Conservation (phyloP, 2,888 invertebrate genomes). For the Listrodromus nycthemerus region DNA sequence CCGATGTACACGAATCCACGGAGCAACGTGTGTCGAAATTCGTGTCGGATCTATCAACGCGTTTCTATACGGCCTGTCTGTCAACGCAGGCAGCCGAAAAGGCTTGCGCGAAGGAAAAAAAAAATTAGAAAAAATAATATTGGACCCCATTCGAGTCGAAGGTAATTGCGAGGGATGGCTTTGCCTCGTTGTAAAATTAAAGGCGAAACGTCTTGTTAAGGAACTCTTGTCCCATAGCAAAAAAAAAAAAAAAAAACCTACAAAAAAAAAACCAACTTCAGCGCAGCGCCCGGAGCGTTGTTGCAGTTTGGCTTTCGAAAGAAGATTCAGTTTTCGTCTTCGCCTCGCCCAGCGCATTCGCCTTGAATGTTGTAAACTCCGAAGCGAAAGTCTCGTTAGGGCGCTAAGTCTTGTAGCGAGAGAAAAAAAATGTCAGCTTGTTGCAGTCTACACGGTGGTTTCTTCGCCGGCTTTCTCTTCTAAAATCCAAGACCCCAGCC, state of each 20-base stretch:
- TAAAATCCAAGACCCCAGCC: background rate
- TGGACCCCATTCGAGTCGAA: conserved; percentile 20
- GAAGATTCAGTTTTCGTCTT: conserved; percentile 12
- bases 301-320: conserved; percentile 19
- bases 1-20: conserved; percentile 30
- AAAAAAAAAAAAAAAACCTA: conserved; percentile 20
- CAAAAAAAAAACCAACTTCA: conserved; percentile 5
- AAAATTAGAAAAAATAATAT: background rate
- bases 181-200: conserved; percentile 47
- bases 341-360: background rate
- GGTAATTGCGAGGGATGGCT: conserved; percentile 32
- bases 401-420: background rate
- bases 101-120: conserved; percentile 48
- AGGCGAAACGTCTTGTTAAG: conserved; percentile 26
- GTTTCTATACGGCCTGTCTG: conserved; percentile 45
- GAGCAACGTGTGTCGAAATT: conserved; percentile 42
- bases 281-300: background rate
- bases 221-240: conserved; percentile 9
- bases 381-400: background rate
- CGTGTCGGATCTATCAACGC: conserved; percentile 37
- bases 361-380: conserved; percentile 16
- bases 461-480: background rate
- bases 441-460: background rate
- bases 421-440: conserved; percentile 12
- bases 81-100: conserved; percentile 32